Evolutionary conservation across 1,140 invertebrate species (phyloP).

Genomic region (Camponotus pennsylvanicus): DNA sequence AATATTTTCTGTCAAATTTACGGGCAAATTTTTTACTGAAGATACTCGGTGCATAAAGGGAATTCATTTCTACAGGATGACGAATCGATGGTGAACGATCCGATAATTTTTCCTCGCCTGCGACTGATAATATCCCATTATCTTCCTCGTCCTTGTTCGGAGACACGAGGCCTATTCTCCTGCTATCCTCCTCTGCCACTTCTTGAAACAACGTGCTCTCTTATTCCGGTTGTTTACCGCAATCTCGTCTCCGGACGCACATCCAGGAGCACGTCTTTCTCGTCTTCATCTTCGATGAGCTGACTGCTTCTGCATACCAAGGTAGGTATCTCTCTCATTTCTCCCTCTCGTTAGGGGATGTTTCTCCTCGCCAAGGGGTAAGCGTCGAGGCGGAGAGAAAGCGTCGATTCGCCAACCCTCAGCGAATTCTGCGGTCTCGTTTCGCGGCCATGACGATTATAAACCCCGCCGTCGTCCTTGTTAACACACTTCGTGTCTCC

Average conservation of each 20-base stretch:
- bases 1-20: not conserved
- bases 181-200: conserved; percentile 77
- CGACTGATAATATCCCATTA: conserved; percentile 47
- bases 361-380: not conserved
- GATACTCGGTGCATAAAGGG: not conserved
- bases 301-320: not conserved
- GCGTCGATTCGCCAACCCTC: conserved; percentile 48
- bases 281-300: not conserved
- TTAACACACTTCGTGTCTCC: conserved; percentile 62
- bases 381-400: conserved; percentile 29
- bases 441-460: conserved; percentile 36
- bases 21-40: not conserved
- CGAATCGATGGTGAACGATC: not conserved
- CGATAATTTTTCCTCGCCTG: not conserved
- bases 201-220: conserved; percentile 75
- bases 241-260: conserved; percentile 74
- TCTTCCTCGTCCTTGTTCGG: conserved; percentile 49
- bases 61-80: not conserved
- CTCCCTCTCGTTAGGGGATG: not conserved
- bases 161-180: conserved; percentile 44
- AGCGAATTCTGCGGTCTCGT: conserved; percentile 30
- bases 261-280: conserved; percentile 53
- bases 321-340: no score
- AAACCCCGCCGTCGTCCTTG: conserved; percentile 21
- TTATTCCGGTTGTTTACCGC: conserved; percentile 80